Evolutionary conservation across 2,113 vertebrate genomes (phyloP).

Genomic region (Gobius niger): DNA sequence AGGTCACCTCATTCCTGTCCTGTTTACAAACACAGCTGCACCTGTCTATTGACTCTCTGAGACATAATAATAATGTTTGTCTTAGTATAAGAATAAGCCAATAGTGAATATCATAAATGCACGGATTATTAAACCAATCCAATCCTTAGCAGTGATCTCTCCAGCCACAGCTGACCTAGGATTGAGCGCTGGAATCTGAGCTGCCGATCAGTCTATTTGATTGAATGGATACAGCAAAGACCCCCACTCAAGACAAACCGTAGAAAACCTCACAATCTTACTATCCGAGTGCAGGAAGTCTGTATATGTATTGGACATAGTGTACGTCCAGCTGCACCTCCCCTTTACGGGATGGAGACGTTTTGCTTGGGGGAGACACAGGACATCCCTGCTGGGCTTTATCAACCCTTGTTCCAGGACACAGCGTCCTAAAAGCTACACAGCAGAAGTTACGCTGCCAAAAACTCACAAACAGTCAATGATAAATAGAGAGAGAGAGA

Average conservation of each 20-base stretch:
- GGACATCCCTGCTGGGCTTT: conserved; percentile 63
- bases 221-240: too few species aligned
- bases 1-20: conserved; percentile 13
- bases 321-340: conserved; percentile 10
- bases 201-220: too few species aligned
- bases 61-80: not conserved
- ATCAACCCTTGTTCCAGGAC: conserved; percentile 68
- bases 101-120: not conserved
- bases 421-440: conserved; percentile 58
- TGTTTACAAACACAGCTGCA: not conserved
- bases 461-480: conserved; percentile 39
- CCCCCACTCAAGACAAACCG: too few species aligned
- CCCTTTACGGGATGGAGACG: conserved; percentile 5
- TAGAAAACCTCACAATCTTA: not conserved
- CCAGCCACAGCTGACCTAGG: too few species aligned
- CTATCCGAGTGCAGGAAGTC: not conserved
- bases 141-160: too few species aligned
- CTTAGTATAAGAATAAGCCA: not conserved
- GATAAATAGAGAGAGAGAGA: conserved; percentile 8
- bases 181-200: too few species aligned
- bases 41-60: not conserved
- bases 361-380: conserved; percentile 52
- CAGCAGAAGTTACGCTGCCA: conserved; percentile 51
- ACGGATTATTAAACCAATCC: too few species aligned
- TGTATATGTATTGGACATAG: not conserved